Evolutionary conservation across 2,113 vertebrate genomes (phyloP).

Genomic region (Gobiocypris rarus): DNA sequence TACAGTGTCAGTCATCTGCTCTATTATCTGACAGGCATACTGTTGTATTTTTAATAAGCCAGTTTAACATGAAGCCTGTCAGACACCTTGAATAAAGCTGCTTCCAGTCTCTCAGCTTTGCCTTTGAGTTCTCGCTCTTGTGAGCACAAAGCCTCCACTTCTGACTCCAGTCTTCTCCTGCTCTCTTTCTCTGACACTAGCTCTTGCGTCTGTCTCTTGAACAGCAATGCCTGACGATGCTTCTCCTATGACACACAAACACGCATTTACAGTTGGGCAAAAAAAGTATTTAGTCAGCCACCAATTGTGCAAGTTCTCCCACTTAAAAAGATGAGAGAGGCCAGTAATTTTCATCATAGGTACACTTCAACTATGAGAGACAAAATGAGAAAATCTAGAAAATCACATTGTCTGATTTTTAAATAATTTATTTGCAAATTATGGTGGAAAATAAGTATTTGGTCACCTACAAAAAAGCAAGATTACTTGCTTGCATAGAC

Average conservation of each 20-base stretch:
- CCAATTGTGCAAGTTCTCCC: too few species aligned
- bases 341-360: too few species aligned
- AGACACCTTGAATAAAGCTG: conserved; percentile 82
- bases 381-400: too few species aligned
- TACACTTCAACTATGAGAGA: too few species aligned
- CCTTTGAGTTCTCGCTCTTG: conserved; percentile 77
- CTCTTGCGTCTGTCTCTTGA: conserved; percentile 72
- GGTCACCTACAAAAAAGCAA: too few species aligned
- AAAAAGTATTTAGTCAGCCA: too few species aligned
- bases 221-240: conserved; percentile 73
- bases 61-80: background rate
- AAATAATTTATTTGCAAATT: too few species aligned
- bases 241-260: conserved; percentile 78
- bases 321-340: too few species aligned
- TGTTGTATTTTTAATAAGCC: background rate
- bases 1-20: background rate
- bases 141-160: conserved; percentile 75
- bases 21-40: background rate
- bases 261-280: background rate
- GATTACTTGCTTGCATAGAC: too few species aligned
- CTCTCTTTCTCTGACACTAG: conserved; percentile 71
- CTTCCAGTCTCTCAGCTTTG: conserved; percentile 78
- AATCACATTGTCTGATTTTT: too few species aligned
- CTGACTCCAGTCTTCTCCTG: conserved; percentile 76
- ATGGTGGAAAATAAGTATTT: too few species aligned